Evolutionary conservation across 2,797 vertebrate species (phyloP), one percentile per base, ranked within the genome.

Genomic region (Thamnophis elegans): DNA sequence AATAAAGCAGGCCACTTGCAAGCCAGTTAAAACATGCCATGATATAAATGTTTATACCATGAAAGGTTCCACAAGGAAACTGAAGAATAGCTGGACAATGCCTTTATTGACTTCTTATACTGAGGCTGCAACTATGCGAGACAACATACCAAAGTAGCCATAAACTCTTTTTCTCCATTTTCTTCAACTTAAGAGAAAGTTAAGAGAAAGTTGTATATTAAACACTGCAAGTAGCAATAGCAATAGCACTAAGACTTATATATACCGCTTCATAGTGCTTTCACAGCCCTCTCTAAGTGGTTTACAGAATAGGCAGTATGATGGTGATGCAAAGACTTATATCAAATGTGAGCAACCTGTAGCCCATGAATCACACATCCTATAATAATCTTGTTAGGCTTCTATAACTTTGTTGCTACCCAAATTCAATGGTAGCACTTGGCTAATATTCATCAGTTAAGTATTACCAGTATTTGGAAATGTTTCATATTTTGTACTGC

Each of bases 21-120:
- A 95, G 0, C 95, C 98, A 97, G 97, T 98, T 98, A 97, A 96
- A 97, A 98, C 92, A 97, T 97, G 97, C 98, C 98, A 97, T 97
- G 97, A 97, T 95, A 98, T 97, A 97, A 97, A 96, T 97, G 97
- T 96, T 97, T 96, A 96, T 97, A 97, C 97, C 96, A 96, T 97
- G 97, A 94, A 97, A 97, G 95, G 96, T 96, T 97, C 97, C 95
- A 95, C 97, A 97, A 96, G 94, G 94, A 96, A 97, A 91, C 3
- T 28, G 55, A 88, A 58, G 92, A 55, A 20, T 28, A 47, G 68
- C 32, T n/a, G 51, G 54, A 51, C 28, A 26, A 60, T 42, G 68
- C 59, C 32, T 90, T 18, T 54, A 56, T 5, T 91, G 11, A 6
- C 60, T 78, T 92, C 36, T 85, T 47, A 91, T n/a, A 59, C 14